phyloP scores from a whole-genome alignment of 2,888 invertebrate species.

The Molanna angustata region DNA sequence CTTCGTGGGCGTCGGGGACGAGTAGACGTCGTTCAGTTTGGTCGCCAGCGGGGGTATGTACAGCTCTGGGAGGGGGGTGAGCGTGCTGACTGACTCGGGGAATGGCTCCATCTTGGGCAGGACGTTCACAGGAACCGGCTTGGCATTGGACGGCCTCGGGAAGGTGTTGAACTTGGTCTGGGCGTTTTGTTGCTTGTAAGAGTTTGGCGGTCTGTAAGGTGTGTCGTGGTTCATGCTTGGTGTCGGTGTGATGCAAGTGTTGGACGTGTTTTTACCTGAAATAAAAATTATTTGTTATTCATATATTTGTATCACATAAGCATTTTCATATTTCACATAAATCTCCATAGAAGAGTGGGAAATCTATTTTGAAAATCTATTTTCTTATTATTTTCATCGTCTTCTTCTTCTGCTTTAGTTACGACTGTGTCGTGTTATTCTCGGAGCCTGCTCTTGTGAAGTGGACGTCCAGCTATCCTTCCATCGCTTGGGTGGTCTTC shows the following conservation, averaged over 20 bases:
- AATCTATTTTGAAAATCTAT: too few species aligned
- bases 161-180: conserved; percentile 25
- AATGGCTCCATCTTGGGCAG: conserved; percentile 54
- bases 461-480: too few species aligned
- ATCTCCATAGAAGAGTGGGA: too few species aligned
- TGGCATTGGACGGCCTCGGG: conserved; percentile 16
- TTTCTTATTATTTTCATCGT: too few species aligned
- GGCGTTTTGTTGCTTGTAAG: conserved; percentile 20
- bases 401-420: too few species aligned
- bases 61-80: conserved; percentile 40
- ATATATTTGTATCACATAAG: too few species aligned
- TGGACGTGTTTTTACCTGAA: conserved; percentile 54
- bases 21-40: conserved; percentile 50
- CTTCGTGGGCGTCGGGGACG: conserved; percentile 39
- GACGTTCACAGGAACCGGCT: conserved; percentile 16
- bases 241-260: conserved; percentile 47
- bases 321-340: too few species aligned
- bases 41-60: conserved; percentile 49
- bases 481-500: too few species aligned
- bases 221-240: conserved; percentile 53
- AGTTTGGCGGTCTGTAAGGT: conserved; percentile 49
- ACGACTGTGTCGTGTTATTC: too few species aligned
- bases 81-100: conserved; percentile 43
- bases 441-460: too few species aligned
- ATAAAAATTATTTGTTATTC: conserved; percentile 6